Base-by-base conservation (phyloP, 2,888 invertebrate genomes). In the Agrotis puta region DNA sequence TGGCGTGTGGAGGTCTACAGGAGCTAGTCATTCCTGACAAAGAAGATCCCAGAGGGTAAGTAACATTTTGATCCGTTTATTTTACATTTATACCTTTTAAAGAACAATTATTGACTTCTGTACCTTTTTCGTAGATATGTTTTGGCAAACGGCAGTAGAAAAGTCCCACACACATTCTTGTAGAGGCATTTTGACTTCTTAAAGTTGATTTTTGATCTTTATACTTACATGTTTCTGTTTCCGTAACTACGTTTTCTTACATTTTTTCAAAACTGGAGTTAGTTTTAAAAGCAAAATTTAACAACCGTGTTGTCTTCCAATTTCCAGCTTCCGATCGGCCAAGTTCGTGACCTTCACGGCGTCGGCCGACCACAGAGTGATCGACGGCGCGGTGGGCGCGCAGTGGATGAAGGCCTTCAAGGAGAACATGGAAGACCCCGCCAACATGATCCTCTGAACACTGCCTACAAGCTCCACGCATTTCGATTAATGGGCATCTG, bases 311-410 rank as follows among this genome's bases (percentile, higher is more conserved):
- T 47, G 16, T 45, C 47, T 51, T 3, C 0, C 1, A 6, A 50
- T 54, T 20, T 74, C 91, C 90, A 98, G 98, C 86, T 98, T 97
- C 94, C 97, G 97, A 84, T 96, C 97, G 85, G 97, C 98, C 2
- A 97, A 98, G 84, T 97, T 98, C 90, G 97, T 99, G 96, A 97
- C 97, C 54, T 99, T 99, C 74, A 99, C 99, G 22, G 97, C 99
- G 77, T 99, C 99, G 84, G 99, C 99, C 88, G 99, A 99, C 95
- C 99, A 99, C 94, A 97, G 99, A 88, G 99, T 99, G 33, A 98
- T 99, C 11, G 99, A 99, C 94, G 99, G 99, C 62, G 99, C 99
- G 84, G 98, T 99, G 6, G 99, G 99, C 67, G 99, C 99, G 3
- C 97, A 98, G 91, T 99, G 99, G 99, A 97, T 99, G 89, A 97